These are phyloP conservation scores for Solea senegalensis DNA, from an alignment of 2,113 vertebrate genomes.

Conservation along the genomic window DNA sequence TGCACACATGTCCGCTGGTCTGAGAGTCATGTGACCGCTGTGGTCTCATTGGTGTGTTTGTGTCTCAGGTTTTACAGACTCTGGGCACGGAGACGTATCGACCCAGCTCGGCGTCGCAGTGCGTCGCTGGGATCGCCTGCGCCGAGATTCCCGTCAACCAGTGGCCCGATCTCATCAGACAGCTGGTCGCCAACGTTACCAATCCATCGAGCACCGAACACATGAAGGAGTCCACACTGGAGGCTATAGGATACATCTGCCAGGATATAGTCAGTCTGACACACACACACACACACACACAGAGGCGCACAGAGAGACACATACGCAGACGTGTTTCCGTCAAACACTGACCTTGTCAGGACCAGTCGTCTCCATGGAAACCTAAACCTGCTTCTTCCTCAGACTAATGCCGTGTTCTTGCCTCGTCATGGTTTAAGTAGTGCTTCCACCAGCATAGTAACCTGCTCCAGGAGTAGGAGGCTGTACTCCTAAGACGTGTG, in stretches of 20 bases:
- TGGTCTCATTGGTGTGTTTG: not conserved
- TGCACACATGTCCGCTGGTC: accelerated
- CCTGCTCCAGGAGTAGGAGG: too few species aligned
- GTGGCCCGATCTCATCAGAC: conserved; percentile 97
- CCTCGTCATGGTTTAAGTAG: too few species aligned
- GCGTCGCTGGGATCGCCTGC: conserved; percentile 96
- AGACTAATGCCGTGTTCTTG: too few species aligned
- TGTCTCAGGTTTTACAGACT: conserved; percentile 90
- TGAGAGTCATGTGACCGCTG: not conserved
- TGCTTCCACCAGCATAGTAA: too few species aligned
- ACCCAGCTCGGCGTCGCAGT: conserved; percentile 97
- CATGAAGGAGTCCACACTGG: conserved; percentile 98
- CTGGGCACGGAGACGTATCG: conserved; percentile 97
- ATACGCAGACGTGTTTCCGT: too few species aligned
- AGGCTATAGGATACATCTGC: conserved; percentile 99
- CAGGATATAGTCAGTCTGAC: conserved; percentile 94
- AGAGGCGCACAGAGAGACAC: too few species aligned
- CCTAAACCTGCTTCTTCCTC: too few species aligned
- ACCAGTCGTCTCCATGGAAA: too few species aligned
- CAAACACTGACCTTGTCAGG: too few species aligned
- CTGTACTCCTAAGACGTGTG: too few species aligned
- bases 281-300: too few species aligned
- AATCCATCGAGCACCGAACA: conserved; percentile 96
- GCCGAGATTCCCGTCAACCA: conserved; percentile 97
- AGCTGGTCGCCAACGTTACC: conserved; percentile 95